Evolutionary conservation across 2,888 invertebrate genomes (phyloP).

Genomic region (Danaus chrysippus): DNA sequence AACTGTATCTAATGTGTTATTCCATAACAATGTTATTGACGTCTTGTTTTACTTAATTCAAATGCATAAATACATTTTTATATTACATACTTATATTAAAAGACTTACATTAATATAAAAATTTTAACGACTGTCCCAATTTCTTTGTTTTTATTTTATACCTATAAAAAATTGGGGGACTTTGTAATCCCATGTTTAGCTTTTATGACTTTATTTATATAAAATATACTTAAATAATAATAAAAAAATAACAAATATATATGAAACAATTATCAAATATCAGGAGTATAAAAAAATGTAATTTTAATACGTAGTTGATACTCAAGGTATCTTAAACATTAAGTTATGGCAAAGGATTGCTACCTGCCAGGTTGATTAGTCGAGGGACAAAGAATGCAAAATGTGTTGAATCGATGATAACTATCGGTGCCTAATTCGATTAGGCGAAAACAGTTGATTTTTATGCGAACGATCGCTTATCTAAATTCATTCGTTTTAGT

Average conservation of each 20-base stretch:
- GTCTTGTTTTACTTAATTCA: no score
- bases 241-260: not conserved
- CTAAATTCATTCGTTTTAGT: slow-evolving; percentile 55
- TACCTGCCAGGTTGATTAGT: slow-evolving; percentile 74
- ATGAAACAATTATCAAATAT: slow-evolving; percentile 11
- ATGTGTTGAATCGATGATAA: slow-evolving; percentile 75
- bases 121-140: no score
- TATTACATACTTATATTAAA: no score
- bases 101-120: no score
- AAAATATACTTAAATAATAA: no score
- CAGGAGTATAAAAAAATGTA: slow-evolving; percentile 12
- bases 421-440: slow-evolving; percentile 75
- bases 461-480: slow-evolving; percentile 72
- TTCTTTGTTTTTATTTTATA: no score
- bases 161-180: no score
- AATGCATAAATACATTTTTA: no score
- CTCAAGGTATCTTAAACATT: slow-evolving; percentile 24
- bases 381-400: slow-evolving; percentile 70
- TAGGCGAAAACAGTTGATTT: slow-evolving; percentile 75
- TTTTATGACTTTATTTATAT: no score
- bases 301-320: slow-evolving; percentile 10
- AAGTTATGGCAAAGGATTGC: slow-evolving; percentile 48
- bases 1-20: no score
- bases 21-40: no score
- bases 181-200: no score